A percentile compares a stretch with the other conserved stretches of the same genome.
These are phyloP conservation scores for Oithona nana DNA, from an alignment of 2,888 invertebrate genomes.

Conservation along the genomic window DNA sequence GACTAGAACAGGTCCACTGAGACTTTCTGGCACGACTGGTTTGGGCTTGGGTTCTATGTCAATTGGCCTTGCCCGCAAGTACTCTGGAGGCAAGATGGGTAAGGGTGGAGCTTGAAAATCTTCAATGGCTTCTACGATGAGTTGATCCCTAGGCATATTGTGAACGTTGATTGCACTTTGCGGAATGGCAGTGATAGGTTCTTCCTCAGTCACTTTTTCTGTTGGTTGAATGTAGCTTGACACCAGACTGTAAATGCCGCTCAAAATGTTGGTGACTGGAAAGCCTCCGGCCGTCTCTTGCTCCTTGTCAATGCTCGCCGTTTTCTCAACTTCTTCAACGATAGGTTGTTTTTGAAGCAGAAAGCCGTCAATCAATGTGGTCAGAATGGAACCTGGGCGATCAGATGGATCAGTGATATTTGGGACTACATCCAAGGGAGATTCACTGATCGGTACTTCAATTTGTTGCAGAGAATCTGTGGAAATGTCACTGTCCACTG, in stretches of 20 bases:
- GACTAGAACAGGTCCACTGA: background rate
- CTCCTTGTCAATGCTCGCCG: background rate
- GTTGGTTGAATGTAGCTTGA: conserved; percentile 2
- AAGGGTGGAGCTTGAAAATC: background rate
- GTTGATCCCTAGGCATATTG: background rate
- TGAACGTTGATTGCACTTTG: background rate
- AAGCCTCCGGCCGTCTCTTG: background rate
- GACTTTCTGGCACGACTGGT: background rate
- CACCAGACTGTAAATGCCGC: conserved; percentile 4
- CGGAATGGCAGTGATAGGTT: background rate
- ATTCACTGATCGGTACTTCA: background rate
- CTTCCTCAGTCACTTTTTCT: background rate
- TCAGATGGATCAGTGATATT: background rate
- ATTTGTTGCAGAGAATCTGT: background rate
- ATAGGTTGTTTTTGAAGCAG: background rate
- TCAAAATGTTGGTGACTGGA: background rate
- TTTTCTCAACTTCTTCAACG: background rate
- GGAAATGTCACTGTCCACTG: background rate
- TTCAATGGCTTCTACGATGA: background rate
- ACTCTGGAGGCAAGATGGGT: background rate
- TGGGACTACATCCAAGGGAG: background rate
- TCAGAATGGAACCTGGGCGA: background rate
- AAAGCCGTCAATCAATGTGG: background rate
- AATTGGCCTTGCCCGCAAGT: background rate
- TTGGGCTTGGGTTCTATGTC: background rate